Base-by-base conservation (phyloP, 2,888 invertebrate genomes). In the Celastrina argiolus region DNA sequence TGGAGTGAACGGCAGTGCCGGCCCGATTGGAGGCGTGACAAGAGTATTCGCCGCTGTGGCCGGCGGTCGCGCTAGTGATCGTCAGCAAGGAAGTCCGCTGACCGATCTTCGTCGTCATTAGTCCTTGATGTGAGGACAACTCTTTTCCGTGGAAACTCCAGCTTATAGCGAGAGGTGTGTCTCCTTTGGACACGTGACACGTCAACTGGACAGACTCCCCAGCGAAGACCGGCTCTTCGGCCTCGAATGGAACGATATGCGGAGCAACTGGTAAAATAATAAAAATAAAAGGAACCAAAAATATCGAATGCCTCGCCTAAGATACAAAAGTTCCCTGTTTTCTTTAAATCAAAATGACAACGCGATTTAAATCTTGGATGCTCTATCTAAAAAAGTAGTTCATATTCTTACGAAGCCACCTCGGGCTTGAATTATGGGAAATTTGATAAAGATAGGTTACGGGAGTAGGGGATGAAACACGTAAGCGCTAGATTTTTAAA, bases 121-220 rank as follows among this genome's bases (percentile, higher is more conserved):
- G 90, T 80, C 93, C 92, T 81, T 91, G 86, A 69, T 90, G 88
- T 73, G 91, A 89, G 76, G 92, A 89, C 66, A 91, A 82, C 70
- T 91, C 92, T 81, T 89, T 83, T 73, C 93, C 91, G 82, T 96
- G 95, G 81, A 95, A 94, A 76, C 92, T 93, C 97, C 97, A 97
- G 64, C 92, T 92, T 68, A 97, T 94, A 72, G 92, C 92, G 69
- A 97, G 92, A 64, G 96, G 96, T 70, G 91, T 83, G 79, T 96
- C 95, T 66, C 95, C 94, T 82, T 94, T 94, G 59, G 92, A 92
- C 71, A 94, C 92, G 73, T 93, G 91, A 85, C 94, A 95, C 69
- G 81, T 87, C 74, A 94, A 89, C 72, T 93, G 93, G 70, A 93
- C 92, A 74, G 93, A 92, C 78, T 94, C 94, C 66, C 94, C 94